Evolutionary conservation across 2,113 vertebrate species (phyloP), one percentile per base, ranked within the genome.

Genomic region (Festucalex cinctus): DNA sequence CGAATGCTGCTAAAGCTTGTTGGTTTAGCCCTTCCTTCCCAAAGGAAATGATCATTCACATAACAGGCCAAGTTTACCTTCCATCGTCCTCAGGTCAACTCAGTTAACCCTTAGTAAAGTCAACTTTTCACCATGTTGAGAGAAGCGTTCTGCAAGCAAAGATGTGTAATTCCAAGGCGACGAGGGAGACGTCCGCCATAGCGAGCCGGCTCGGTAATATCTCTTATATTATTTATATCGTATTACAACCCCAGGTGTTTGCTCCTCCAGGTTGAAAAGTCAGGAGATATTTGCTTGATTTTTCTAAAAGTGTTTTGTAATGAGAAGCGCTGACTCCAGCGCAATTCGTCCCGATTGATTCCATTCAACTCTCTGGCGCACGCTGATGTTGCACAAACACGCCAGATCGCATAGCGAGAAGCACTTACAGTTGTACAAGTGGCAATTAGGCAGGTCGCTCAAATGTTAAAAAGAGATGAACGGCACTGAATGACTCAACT

Each of bases 371-470:
- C 44, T 44, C 43, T 13, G 2, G 0, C 54, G 12, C 22, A 43
- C 20, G 56, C 28, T 62, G 26, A 48, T 24, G 20, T 44, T 68
- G 48, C 51, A 70, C 39, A 70, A 65, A 76, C 46, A 36, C 56
- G 65, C 22, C 51, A 68, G 59, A 43, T 46, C 65, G n/a, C 48
- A 60, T 60, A 51, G 37, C 32, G 8, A 49, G n/a, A 44, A 63
- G 59, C 20, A 32, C 22, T 65, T 36, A 2, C 26, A 36, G 10
- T 49, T 51, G 19, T 28, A 51, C 19, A 65, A 65, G 44, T 49
- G 63, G 63, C 44, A 36, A 48, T 35, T 48, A 48, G 44, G 44
- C 63, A 22, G 44, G 63, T 64, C 49, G 44, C 63, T 64, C 17
- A 48, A 48, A 48, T 49, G 26, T 32, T 64, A 17, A 32, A 46